Evolutionary conservation across 2,113 vertebrate species (phyloP), one percentile per base, ranked within the genome.

Genomic region (Salvelinus namaycush): DNA sequence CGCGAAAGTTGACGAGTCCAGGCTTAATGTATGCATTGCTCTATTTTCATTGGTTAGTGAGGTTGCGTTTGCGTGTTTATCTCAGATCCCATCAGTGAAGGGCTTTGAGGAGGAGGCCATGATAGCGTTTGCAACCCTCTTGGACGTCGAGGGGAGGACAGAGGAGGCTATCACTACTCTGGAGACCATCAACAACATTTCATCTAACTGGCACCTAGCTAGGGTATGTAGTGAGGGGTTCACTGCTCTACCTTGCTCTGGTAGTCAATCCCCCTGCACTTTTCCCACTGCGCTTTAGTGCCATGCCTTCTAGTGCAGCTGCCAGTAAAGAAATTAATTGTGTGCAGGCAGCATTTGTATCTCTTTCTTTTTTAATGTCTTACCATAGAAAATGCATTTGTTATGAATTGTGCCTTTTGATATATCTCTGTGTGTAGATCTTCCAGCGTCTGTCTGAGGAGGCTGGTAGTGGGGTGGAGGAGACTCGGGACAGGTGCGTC

Each of bases 361-460:
- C 5, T 34, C 31, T 34, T 34, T 44, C 0, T 44, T 44, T 44
- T 44, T 44, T 44, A 44, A 44, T 11, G 39, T 44, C 39, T 44
- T 44, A 44, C 39, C 39, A 44, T 39, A 39, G 4, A 31, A 31
- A 39, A 39, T 39, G 39, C 39, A 39, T 44, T 44, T 44, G 39
- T 44, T 44, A 44, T 44, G 39, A 44, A 44, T 44, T 44, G 39
- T 31, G 22, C 24, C 2, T 76, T 83, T 9, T 44, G 39, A 44
- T 44, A 44, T n/a, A 29, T 16, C 59, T 76, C 39, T 54, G 29
- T 11, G 49, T 20, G 6, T 84, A 99, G 98, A 97, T 98, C 84
- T 98, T 96, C 84, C 96, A 96, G 78, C 94, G 96, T 69, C 95
- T 97, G 78, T 96, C 96, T 72, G 97, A 98, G 83, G 97, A 98